These are phyloP conservation scores for Eueremaeus valkanovi DNA, from an alignment of 2,888 invertebrate species.

Conservation along the genomic window DNA sequence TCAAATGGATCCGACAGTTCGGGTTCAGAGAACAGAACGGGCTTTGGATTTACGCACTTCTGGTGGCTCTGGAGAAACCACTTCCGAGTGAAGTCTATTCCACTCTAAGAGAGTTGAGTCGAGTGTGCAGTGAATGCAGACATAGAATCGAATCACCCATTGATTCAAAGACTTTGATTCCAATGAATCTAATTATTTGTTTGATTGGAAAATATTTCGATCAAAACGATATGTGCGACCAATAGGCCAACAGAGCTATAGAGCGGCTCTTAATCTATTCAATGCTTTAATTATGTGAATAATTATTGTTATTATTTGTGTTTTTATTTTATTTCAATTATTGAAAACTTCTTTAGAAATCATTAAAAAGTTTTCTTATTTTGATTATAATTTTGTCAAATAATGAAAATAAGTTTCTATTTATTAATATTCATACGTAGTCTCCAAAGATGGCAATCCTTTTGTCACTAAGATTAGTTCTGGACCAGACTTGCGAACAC, in stretches of 20 bases:
- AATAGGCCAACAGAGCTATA: not conserved
- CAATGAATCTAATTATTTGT: constrained; percentile 40
- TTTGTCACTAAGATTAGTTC: no score
- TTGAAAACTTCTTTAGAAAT: no score
- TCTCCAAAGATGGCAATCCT: no score
- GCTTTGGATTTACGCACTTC: constrained; percentile 38
- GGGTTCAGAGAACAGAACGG: constrained; percentile 29
- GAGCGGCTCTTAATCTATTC: not conserved
- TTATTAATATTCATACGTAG: no score
- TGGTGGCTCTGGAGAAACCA: constrained; percentile 35
- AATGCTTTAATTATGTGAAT: not conserved
- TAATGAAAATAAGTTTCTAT: no score
- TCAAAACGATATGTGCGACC: constrained; percentile 38
- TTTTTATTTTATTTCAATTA: no score
- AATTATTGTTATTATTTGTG: no score
- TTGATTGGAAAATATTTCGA: constrained; percentile 39
- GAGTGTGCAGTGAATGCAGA: constrained; percentile 36
- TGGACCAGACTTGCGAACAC: no score
- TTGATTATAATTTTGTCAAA: no score
- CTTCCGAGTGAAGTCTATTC: constrained; percentile 38
- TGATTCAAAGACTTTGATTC: not conserved
- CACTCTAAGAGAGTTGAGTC: constrained; percentile 22
- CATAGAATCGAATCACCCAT: not conserved
- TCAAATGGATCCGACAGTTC: constrained; percentile 35
- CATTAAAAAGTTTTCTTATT: no score